Percentiles rank a stretch among this genome's conserved stretches.
phyloP scores from a whole-genome alignment of 2,797 vertebrate species.

The Falco rusticolus region DNA sequence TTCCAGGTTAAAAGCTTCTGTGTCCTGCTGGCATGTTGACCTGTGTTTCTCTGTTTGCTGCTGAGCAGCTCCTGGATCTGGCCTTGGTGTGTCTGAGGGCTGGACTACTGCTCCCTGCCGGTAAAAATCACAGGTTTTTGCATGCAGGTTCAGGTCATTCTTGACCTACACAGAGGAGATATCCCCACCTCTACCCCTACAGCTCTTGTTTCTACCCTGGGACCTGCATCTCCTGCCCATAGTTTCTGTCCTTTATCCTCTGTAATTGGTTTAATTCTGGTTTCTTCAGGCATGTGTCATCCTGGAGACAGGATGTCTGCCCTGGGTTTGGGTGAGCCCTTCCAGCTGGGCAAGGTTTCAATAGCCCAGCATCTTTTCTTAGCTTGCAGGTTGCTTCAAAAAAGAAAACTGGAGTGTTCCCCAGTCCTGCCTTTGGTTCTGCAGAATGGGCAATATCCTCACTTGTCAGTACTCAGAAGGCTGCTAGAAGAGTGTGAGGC shows the following conservation, averaged over 20 bases:
- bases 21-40: not conserved
- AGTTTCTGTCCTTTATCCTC: not conserved
- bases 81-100: no score
- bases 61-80: not conserved
- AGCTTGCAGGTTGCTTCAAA: not conserved
- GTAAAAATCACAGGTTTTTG: not conserved
- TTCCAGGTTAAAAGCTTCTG: not conserved
- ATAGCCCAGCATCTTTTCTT: not conserved
- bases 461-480: not conserved
- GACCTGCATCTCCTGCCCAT: not conserved
- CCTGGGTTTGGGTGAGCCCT: not conserved
- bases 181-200: not conserved
- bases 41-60: not conserved
- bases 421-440: not conserved
- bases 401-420: not conserved
- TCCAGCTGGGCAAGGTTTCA: not conserved
- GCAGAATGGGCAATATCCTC: not conserved
- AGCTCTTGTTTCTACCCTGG: not conserved
- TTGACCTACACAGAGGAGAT: not conserved
- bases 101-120: not conserved
- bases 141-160: not conserved
- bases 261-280: rapidly evolving
- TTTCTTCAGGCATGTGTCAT: not conserved
- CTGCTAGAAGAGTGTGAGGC: not conserved
- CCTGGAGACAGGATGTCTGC: not conserved